phyloP scores from a whole-genome alignment of 2,888 invertebrate genomes.

The Eledone cirrhosa region DNA sequence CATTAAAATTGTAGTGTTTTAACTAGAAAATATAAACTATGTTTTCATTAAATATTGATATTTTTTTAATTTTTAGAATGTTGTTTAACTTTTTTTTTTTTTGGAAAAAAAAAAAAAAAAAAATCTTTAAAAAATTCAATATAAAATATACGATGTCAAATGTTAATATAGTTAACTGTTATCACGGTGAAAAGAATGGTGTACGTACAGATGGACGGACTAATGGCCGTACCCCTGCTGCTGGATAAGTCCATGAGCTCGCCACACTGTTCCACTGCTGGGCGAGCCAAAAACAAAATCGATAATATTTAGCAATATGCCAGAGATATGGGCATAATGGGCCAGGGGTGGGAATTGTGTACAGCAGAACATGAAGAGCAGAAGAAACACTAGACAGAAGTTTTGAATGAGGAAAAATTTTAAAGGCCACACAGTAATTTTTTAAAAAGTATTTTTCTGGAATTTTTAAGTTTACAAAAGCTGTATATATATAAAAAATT shows the following conservation, averaged over 20 bases:
- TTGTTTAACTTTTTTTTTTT: neutral
- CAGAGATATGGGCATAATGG: neutral
- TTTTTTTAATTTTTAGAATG: slow-evolving; percentile 11
- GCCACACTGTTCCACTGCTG: slow-evolving; percentile 27
- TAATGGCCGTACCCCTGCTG: slow-evolving; percentile 21
- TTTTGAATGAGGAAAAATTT: neutral
- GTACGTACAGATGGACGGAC: slow-evolving; percentile 28
- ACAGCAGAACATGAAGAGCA: slow-evolving; percentile 24
- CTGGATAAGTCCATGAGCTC: slow-evolving; percentile 24
- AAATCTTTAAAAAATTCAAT: no score
- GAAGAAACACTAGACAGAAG: neutral
- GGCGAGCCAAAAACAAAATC: slow-evolving; percentile 28
- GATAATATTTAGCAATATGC: slow-evolving; percentile 24
- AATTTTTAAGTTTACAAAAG: neutral
- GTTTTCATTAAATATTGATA: no score
- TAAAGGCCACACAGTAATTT: neutral
- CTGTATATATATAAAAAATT: neutral
- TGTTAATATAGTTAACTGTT: slow-evolving; percentile 24
- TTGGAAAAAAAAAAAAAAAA: slow-evolving; percentile 10
- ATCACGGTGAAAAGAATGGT: slow-evolving; percentile 25
- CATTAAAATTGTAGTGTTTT: no score
- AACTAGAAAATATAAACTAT: no score
- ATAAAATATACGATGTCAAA: neutral
- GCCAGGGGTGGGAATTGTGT: neutral
- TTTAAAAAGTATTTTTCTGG: neutral